Conservation (phyloP, 1,140 invertebrate genomes). For the Drosophila fuyamai region DNA sequence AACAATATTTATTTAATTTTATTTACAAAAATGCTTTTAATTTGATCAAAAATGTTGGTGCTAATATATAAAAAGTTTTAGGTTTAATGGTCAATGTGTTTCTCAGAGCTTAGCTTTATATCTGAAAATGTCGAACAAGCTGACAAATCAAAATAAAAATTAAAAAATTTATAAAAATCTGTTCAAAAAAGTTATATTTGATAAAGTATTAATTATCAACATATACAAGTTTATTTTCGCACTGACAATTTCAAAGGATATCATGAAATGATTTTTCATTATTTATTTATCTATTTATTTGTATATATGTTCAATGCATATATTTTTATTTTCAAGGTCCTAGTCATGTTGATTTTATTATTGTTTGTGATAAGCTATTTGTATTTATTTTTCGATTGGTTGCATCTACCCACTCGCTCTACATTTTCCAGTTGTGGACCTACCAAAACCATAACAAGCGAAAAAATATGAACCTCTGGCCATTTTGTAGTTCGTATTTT, state of each 20-base stretch:
- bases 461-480: conserved; percentile 61
- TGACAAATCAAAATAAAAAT: not conserved
- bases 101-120: too few relatives aligned
- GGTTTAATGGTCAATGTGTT: too few relatives aligned
- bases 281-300: not conserved
- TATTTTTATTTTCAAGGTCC: conserved; percentile 4
- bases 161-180: not conserved
- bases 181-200: not conserved
- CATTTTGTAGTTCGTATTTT: conserved; percentile 46
- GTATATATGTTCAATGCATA: not conserved
- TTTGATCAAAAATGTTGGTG: too few relatives aligned
- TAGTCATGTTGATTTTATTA: conserved; percentile 13
- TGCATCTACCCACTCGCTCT: not conserved
- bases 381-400: conserved; percentile 17
- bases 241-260: conserved; percentile 1
- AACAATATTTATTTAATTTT: too few relatives aligned
- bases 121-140: too few relatives aligned
- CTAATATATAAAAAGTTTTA: too few relatives aligned
- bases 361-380: conserved; percentile 10
- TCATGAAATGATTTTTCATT: conserved; percentile 5
- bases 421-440: not conserved
- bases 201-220: conserved; percentile 2
- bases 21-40: too few relatives aligned
- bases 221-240: not conserved
- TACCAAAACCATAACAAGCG: conserved; percentile 21